A percentile compares a stretch with the other conserved stretches of the same genome.
Evolutionary conservation across 2,888 invertebrate species (phyloP).

Genomic region (Alsophila aescularia): DNA sequence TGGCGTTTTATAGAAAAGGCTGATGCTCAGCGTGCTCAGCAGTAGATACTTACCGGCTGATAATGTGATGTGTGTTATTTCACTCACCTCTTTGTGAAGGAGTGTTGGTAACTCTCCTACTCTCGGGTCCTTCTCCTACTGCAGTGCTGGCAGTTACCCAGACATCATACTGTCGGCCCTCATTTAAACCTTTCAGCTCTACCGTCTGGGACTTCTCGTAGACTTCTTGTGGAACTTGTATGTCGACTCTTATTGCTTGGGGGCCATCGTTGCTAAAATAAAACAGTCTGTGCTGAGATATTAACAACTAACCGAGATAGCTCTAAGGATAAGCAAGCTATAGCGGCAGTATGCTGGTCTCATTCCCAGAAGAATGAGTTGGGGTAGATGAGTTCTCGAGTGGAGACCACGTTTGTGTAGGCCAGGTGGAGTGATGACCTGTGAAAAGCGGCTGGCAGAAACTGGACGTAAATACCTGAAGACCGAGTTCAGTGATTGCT

Average conservation of each 20-base stretch:
- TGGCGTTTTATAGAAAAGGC: no score
- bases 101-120: slow-evolving; percentile 77
- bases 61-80: background rate
- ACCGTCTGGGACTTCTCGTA: slow-evolving; percentile 75
- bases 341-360: no score
- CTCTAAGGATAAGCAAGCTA: background rate
- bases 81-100: slow-evolving; percentile 81
- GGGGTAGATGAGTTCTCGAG: no score
- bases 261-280: slow-evolving; percentile 69
- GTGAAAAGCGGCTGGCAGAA: no score
- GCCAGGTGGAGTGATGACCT: no score
- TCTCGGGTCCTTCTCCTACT: slow-evolving; percentile 85
- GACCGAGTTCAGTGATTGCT: no score
- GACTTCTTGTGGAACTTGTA: slow-evolving; percentile 56
- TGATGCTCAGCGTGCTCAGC: no score
- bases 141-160: slow-evolving; percentile 87
- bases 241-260: slow-evolving; percentile 68
- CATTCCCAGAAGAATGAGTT: no score
- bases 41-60: no score
- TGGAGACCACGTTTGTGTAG: no score
- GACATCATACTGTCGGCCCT: slow-evolving; percentile 85
- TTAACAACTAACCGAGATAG: no score
- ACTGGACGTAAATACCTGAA: no score
- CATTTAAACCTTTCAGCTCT: slow-evolving; percentile 81
- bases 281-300: background rate